Base-by-base conservation (phyloP, 2,888 invertebrate genomes). In the Aradus depressus region DNA sequence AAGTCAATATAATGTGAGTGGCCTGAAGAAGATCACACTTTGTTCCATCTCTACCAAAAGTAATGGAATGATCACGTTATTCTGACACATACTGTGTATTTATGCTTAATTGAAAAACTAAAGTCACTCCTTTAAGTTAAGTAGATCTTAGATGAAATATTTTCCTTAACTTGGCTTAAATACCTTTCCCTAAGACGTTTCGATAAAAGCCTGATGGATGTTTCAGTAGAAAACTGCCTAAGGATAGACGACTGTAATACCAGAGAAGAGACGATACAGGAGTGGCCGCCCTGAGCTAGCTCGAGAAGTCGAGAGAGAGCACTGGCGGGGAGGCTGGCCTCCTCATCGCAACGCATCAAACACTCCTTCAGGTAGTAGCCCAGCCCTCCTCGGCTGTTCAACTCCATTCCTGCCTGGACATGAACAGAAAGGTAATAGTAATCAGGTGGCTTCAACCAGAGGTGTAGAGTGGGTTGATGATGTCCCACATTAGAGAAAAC, bases 261-360 rank as follows among this genome's bases (percentile, higher is more conserved):
- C 16, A 60, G 50, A 14, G 52, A 43, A 10, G 60, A 58, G 21
- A 60, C 52, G 2, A 58, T 50, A 28, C 51, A 54, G 8, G 32
- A 45, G 14, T 47, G 47, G 28, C 37, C 37, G 2, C 37, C 25
- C 23, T 47, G 37, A 4, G 52, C 41, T 21, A 58, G 34, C n/a
- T 59, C 59, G 14, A 69, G 63, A 3, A 75, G 68, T 10, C 68
- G 65, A 12, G 70, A 65, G 6, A 76, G 60, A 14, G 68, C 65
- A 16, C 67, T 65, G 43, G 70, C 67, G 0, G 76, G 75, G 55
- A 70, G 66, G 19, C 65, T 55, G 4, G 54, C 64, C 22, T 73
- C 72, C 55, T 75, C 74, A 16, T 75, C 68, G 56, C 74, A 71
- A 21, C 37, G 44, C 22, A 57, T 55, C 18, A 62, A 49, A 35